Conservation (phyloP, 2,888 invertebrate genomes). For the Andrena haemorrhoa region DNA sequence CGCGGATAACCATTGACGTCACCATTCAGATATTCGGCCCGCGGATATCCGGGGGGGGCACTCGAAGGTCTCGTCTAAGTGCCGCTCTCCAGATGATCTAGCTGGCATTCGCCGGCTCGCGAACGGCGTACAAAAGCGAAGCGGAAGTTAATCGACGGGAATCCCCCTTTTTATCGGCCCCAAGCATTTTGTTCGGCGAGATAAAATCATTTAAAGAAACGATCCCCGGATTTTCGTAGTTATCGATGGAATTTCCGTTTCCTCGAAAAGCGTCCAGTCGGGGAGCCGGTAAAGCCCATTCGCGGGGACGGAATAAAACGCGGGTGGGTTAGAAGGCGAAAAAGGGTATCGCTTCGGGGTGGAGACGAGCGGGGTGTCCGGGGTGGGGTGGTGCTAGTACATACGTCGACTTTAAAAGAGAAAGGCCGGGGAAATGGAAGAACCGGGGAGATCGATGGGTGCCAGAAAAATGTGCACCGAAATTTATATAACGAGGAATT, state of each 20-base stretch:
- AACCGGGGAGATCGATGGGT: slow-evolving; percentile 67
- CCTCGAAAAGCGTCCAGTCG: slow-evolving; percentile 53
- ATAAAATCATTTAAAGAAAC: slow-evolving; percentile 57
- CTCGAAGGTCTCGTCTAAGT: slow-evolving; percentile 36
- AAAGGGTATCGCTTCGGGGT: neutral
- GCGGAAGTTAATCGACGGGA: slow-evolving; percentile 68
- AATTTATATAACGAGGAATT: slow-evolving; percentile 76
- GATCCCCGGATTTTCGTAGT: slow-evolving; percentile 43
- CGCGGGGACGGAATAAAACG: slow-evolving; percentile 36
- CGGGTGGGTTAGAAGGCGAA: neutral
- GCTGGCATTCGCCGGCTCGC: slow-evolving; percentile 36
- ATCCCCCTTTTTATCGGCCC: slow-evolving; percentile 51
- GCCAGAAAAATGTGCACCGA: slow-evolving; percentile 73
- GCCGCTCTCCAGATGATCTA: slow-evolving; percentile 47
- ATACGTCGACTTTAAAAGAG: slow-evolving; percentile 63
- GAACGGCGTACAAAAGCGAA: slow-evolving; percentile 56
- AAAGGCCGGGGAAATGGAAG: slow-evolving; percentile 54
- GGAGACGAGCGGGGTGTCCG: neutral
- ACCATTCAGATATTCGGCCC: slow-evolving; percentile 43
- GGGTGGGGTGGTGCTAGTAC: slow-evolving; percentile 22
- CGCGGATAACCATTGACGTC: slow-evolving; percentile 47
- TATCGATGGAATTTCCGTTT: slow-evolving; percentile 69
- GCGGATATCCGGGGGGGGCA: slow-evolving; percentile 46
- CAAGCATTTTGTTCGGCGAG: slow-evolving; percentile 49
- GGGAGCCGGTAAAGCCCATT: slow-evolving; percentile 44